phyloP scores from a whole-genome alignment of 2,888 invertebrate species.

The Philereme transversata region DNA sequence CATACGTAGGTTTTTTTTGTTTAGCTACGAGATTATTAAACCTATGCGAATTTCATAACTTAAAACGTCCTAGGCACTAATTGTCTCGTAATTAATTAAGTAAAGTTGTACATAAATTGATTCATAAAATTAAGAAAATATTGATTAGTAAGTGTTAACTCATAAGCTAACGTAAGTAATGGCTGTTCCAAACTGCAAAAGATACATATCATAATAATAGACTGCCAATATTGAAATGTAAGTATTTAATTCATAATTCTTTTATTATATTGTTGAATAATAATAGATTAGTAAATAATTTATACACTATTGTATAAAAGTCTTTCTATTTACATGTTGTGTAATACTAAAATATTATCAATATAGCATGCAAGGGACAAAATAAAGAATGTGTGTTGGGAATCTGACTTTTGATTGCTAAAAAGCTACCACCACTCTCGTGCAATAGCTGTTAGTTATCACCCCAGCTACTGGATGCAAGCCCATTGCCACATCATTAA shows the following conservation, averaged over 20 bases:
- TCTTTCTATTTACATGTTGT: conserved; percentile 84
- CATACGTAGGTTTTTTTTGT: neutral
- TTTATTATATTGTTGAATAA: conserved; percentile 81
- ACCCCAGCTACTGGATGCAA: no score
- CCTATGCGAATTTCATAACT: conserved; percentile 18
- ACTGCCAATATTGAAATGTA: conserved; percentile 72
- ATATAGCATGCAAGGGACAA: conserved; percentile 60
- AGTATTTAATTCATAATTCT: conserved; percentile 46
- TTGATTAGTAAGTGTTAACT: conserved; percentile 36
- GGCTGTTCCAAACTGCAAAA: conserved; percentile 83
- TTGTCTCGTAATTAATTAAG: conserved; percentile 22
- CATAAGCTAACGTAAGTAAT: conserved; percentile 46
- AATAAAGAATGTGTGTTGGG: conserved; percentile 82
- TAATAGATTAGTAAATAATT: conserved; percentile 73
- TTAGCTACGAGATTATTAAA: neutral
- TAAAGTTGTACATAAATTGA: conserved; percentile 29
- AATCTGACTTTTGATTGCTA: conserved; percentile 45
- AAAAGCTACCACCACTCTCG: neutral
- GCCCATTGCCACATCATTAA: no score
- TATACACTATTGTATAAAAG: conserved; percentile 84
- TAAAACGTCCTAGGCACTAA: conserved; percentile 41
- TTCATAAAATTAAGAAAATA: conserved; percentile 13
- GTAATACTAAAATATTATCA: conserved; percentile 76
- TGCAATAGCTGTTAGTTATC: no score
- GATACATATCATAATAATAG: conserved; percentile 84